Conservation (phyloP, 1,140 invertebrate genomes). For the Ectropis grisescens region DNA sequence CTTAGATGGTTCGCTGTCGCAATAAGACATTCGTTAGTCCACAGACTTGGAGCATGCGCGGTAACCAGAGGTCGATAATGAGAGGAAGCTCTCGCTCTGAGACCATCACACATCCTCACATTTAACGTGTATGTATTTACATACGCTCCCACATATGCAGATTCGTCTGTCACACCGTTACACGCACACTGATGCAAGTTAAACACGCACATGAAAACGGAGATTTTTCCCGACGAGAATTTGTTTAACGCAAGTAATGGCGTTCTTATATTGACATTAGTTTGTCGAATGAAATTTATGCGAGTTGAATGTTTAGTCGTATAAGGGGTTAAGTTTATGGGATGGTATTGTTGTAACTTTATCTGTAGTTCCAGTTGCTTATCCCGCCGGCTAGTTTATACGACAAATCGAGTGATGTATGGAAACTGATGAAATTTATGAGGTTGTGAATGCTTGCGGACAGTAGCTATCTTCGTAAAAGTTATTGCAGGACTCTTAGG, state of each 20-base stretch:
- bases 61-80: conserved; percentile 66
- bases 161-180: conserved; percentile 8
- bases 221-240: conserved; percentile 42
- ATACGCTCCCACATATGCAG: conserved; percentile 65
- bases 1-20: conserved; percentile 60
- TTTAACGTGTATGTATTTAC: conserved; percentile 65
- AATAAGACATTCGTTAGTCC: conserved; percentile 60
- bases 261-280: conserved; percentile 68
- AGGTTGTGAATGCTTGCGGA: background rate
- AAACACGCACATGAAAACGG: conserved; percentile 29
- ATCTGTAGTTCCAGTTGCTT: conserved; percentile 19
- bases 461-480: too few species aligned
- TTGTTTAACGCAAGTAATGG: conserved; percentile 57
- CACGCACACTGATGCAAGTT: too few species aligned
- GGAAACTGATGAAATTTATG: conserved; percentile 11
- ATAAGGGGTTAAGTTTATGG: conserved; percentile 60
- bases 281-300: conserved; percentile 67
- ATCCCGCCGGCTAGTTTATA: conserved; percentile 15
- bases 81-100: conserved; percentile 55
- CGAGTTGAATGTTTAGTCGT: conserved; percentile 56
- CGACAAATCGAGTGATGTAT: conserved; percentile 16
- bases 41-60: conserved; percentile 59
- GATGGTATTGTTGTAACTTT: conserved; percentile 45
- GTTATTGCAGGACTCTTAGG: too few species aligned
- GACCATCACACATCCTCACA: conserved; percentile 63